These are phyloP conservation scores for Donacobius atricapilla DNA, from an alignment of 2,113 vertebrate genomes.

Conservation along the genomic window DNA sequence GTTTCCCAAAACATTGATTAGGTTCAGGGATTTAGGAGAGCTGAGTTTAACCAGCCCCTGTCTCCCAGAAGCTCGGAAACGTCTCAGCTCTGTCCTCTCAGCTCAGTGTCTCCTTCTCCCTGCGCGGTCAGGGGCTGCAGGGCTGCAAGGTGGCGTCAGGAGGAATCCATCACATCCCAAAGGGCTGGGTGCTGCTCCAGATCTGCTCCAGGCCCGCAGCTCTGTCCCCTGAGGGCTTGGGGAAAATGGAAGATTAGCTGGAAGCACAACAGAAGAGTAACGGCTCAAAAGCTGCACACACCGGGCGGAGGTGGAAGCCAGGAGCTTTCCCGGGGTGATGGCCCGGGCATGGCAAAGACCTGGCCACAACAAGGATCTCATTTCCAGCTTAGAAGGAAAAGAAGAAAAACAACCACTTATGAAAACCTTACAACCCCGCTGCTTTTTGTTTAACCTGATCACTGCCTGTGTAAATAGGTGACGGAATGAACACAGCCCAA, in stretches of 20 bases:
- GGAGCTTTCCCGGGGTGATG: too few species aligned
- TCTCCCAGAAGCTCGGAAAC: not conserved
- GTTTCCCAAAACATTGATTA: not conserved
- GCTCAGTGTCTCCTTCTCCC: not conserved
- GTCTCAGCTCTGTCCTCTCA: not conserved
- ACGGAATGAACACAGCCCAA: not conserved
- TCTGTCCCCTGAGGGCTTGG: not conserved
- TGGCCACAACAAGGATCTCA: rapidly evolving
- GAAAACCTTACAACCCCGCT: not conserved
- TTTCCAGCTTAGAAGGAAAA: not conserved
- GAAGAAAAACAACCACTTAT: not conserved
- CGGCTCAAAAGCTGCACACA: not conserved
- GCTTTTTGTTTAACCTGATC: not conserved
- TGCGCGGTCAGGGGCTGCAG: not conserved
- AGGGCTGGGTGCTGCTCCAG: not conserved
- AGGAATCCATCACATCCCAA: not conserved
- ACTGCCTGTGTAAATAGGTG: not conserved
- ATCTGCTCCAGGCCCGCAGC: not conserved
- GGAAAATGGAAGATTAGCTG: not conserved
- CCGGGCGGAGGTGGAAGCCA: not conserved
- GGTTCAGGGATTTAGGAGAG: not conserved
- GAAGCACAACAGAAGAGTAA: not conserved
- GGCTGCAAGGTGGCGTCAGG: rapidly evolving
- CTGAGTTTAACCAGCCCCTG: not conserved
- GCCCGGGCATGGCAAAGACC: not conserved